Evolutionary conservation across 2,797 vertebrate species (phyloP).

Genomic region (Simalia tracyae): DNA sequence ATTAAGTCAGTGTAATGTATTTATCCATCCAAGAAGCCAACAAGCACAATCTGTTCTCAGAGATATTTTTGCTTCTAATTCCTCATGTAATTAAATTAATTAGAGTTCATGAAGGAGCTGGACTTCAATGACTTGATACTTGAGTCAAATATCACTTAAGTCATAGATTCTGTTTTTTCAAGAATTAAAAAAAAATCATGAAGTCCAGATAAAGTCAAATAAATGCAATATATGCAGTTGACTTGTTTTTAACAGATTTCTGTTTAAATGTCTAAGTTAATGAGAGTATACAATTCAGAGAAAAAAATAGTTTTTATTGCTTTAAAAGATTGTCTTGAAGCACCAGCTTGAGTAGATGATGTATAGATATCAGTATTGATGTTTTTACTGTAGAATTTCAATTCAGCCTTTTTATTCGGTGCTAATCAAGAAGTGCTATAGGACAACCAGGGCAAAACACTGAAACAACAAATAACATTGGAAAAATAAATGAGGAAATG

Average conservation of each 20-base stretch:
- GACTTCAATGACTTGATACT: neutral
- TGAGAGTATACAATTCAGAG: neutral
- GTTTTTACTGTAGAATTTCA: neutral
- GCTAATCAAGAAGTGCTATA: neutral
- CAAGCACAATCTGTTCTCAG: slow-evolving; percentile 2
- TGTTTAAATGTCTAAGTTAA: neutral
- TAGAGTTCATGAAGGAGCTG: neutral
- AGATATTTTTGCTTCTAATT: neutral
- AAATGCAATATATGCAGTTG: neutral
- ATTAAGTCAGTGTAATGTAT: slow-evolving; percentile 1
- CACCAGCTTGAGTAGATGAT: neutral
- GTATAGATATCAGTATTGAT: neutral
- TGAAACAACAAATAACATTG: neutral
- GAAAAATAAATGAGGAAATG: neutral
- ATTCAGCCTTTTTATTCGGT: neutral
- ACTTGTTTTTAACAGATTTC: neutral
- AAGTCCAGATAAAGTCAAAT: neutral
- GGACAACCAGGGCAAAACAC: neutral
- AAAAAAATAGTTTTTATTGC: neutral
- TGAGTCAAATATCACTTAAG: neutral
- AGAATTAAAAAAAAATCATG: neutral
- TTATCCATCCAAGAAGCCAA: neutral
- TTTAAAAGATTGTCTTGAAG: neutral
- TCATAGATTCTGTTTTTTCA: neutral
- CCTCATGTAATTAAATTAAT: neutral